phyloP scores from a whole-genome alignment of 2,888 invertebrate species.

The Drosophila formosana region DNA sequence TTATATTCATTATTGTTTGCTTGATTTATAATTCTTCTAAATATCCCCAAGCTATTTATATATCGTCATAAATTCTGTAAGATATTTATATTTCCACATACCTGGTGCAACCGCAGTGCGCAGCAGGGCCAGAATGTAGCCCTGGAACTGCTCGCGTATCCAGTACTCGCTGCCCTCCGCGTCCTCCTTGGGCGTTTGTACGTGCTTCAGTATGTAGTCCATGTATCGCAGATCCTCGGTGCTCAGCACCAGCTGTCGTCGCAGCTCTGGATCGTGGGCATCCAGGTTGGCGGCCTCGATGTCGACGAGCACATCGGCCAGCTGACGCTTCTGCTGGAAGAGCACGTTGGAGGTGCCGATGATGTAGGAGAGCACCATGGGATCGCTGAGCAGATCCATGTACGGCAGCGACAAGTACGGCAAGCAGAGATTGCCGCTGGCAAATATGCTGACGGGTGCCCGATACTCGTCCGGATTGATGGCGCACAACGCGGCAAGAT shows the following conservation, averaged over 20 bases:
- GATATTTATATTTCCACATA: conserved; percentile 17
- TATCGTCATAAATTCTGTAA: no score
- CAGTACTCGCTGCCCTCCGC: conserved; percentile 97
- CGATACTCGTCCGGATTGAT: conserved; percentile 89
- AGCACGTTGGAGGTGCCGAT: conserved; percentile 99
- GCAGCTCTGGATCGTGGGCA: conserved; percentile 90
- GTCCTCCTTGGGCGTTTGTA: conserved; percentile 89
- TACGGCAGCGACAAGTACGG: conserved; percentile 98
- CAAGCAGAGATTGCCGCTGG: conserved; percentile 96
- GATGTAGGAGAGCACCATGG: conserved; percentile 93
- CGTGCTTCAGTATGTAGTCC: conserved; percentile 94
- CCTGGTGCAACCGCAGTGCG: conserved; percentile 88
- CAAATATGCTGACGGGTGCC: conserved; percentile 94
- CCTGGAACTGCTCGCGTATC: conserved; percentile 97
- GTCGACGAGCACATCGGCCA: conserved; percentile 97
- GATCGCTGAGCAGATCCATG: conserved; percentile 95
- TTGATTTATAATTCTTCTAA: no score
- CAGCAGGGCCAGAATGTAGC: conserved; percentile 92
- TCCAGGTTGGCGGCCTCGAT: conserved; percentile 95
- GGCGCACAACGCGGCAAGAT: conserved; percentile 79
- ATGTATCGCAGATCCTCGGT: conserved; percentile 98
- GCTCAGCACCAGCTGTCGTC: conserved; percentile 93
- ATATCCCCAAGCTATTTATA: no score
- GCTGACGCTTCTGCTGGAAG: conserved; percentile 96
- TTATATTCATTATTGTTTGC: no score